Base-by-base conservation (phyloP, 92 coral and sea anemone genomes). In the Pocillopora meandrina region DNA sequence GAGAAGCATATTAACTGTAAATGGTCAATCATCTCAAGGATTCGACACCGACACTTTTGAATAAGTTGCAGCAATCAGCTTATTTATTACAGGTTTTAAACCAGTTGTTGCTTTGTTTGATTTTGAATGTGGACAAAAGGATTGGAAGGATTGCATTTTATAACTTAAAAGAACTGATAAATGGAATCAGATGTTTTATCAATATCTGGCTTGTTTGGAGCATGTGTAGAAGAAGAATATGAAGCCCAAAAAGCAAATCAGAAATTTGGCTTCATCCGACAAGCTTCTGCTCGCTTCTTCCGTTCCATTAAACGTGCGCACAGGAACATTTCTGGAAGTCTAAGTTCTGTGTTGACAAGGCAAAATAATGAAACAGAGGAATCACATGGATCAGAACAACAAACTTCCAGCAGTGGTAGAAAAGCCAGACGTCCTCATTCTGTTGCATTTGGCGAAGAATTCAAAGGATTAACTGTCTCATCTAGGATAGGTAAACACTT, bases 301-400 rank as follows among this genome's bases (percentile, higher is more conserved):
- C 83, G 89, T 26, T 94, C 98, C 71, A 78, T 94, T 16, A 85
- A 93, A 74, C 79, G 87, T 56, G 95, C 92, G 0, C 92, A 86
- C 70, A 89, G 92, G 47, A 94, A 90, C 68, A 21, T 94, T 21
- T 90, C 98, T 63, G 92, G 95, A 85, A 94, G 98, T 63, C 83
- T 94, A 56, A 92, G 92, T 1, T 90, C 93, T 62, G 61, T 80
- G 26, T 65, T 75, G 12, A 65, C 62, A 12, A 57, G 56, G 70
- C 79, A 74, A 60, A 71, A 19, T 72, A 81, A 15, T 59, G 77
- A 19, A 34, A 57, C 79, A 17, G 74, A 81, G 67, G 61, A 57
- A 20, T 60, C 42, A 47, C 69, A 73, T 85, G 78, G 13, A 63
- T 57, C 74, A 52, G 56, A 58, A 87, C 87, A 42, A 47, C 52